phyloP scores from a whole-genome alignment of 2,888 invertebrate species.

The Epiblema foenella region DNA sequence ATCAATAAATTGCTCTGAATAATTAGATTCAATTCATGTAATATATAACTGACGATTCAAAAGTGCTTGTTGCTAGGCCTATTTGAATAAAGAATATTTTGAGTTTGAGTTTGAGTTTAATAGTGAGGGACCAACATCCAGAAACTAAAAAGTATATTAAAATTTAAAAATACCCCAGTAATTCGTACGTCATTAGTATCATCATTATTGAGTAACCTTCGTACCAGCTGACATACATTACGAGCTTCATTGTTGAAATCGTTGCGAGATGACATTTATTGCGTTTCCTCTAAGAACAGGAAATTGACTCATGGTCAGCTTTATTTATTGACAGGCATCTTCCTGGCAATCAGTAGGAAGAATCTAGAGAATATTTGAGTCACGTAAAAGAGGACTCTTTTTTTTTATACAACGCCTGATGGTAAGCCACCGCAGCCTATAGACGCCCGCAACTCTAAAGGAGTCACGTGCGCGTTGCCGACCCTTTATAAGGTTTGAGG shows the following conservation, averaged over 20 bases:
- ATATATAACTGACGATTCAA: too few species aligned
- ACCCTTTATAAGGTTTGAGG: too few species aligned
- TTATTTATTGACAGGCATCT: slow-evolving; percentile 19
- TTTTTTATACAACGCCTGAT: too few species aligned
- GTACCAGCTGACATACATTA: slow-evolving; percentile 19
- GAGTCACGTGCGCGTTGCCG: too few species aligned
- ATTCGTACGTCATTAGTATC: background rate
- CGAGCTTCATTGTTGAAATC: slow-evolving; percentile 7
- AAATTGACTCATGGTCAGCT: slow-evolving; percentile 5
- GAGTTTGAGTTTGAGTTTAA: too few species aligned
- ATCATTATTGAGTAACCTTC: slow-evolving; percentile 18
- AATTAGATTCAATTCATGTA: too few species aligned
- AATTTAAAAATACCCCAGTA: background rate
- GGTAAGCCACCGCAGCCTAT: too few species aligned
- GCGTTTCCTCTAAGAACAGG: slow-evolving; percentile 14
- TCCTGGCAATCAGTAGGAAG: slow-evolving; percentile 4
- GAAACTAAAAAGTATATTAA: background rate
- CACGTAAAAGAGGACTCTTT: background rate
- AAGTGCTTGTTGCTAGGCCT: too few species aligned
- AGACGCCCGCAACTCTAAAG: too few species aligned
- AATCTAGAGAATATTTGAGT: background rate
- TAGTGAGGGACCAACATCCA: too few species aligned
- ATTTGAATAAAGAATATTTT: too few species aligned
- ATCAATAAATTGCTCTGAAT: too few species aligned
- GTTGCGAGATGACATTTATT: slow-evolving; percentile 11